Percentiles rank a stretch among this genome's conserved stretches.
Conservation (phyloP, 1,140 invertebrate genomes). For the Drosophila ananassae region DNA sequence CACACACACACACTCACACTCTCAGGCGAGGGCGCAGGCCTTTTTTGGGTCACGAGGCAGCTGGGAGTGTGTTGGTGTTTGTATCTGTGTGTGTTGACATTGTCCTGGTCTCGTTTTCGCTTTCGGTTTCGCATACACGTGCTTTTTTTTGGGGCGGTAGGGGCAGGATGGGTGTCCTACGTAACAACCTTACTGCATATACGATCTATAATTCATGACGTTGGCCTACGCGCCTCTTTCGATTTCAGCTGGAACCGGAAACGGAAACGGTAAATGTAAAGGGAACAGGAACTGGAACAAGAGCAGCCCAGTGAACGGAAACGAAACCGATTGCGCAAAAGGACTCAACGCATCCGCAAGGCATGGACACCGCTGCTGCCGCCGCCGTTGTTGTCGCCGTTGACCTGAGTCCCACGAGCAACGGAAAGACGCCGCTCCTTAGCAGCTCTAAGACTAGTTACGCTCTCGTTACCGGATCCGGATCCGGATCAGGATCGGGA, state of each 20-base stretch:
- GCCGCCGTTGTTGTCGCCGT: slow-evolving; percentile 71
- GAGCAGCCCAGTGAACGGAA: not conserved
- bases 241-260: slow-evolving; percentile 58
- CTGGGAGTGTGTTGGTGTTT: slow-evolving; percentile 40
- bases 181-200: slow-evolving; percentile 49
- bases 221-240: slow-evolving; percentile 27
- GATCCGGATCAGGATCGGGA: not conserved
- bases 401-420: slow-evolving; percentile 58
- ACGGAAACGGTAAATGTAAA: slow-evolving; percentile 21
- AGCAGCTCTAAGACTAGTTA: slow-evolving; percentile 23
- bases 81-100: slow-evolving; percentile 71
- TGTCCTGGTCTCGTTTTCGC: slow-evolving; percentile 70
- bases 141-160: slow-evolving; percentile 55
- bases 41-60: slow-evolving; percentile 78
- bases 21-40: slow-evolving; percentile 29
- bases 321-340: slow-evolving; percentile 1
- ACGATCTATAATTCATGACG: slow-evolving; percentile 60
- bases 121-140: slow-evolving; percentile 67
- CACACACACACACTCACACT: slow-evolving; percentile 31
- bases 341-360: slow-evolving; percentile 18
- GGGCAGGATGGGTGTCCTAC: slow-evolving; percentile 46
- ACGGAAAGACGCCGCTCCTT: slow-evolving; percentile 48
- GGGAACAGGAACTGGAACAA: slow-evolving; percentile 16
- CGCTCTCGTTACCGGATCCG: slow-evolving; percentile 1
- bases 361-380: slow-evolving; percentile 73